Evolutionary conservation across 2,797 vertebrate species (phyloP).

Genomic region (Protosalanx chinensis): DNA sequence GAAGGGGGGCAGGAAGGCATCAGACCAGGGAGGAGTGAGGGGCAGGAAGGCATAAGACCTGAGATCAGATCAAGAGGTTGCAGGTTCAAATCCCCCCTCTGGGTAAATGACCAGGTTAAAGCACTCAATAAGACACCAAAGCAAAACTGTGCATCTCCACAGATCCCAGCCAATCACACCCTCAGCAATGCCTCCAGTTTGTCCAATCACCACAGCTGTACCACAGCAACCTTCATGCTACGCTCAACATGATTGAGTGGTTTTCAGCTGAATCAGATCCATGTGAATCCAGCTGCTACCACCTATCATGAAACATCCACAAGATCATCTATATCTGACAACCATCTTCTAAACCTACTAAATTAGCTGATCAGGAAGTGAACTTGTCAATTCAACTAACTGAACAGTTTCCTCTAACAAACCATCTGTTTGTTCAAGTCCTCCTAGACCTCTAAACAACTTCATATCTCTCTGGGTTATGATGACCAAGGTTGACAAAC

Average conservation of each 20-base stretch:
- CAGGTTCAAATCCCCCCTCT: no score
- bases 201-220: not conserved
- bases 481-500: not conserved
- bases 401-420: not conserved
- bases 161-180: not conserved
- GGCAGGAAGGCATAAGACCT: no score
- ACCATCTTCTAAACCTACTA: not conserved
- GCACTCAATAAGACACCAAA: no score
- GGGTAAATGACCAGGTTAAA: no score
- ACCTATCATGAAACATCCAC: no score
- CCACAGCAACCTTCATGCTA: not conserved
- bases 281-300: not conserved
- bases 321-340: no score
- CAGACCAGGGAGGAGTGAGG: no score
- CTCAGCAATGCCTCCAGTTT: constrained; percentile 13
- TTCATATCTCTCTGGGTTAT: no score
- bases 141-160: no score
- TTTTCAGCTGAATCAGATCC: not conserved
- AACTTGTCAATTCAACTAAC: not conserved
- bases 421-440: not conserved
- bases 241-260: not conserved
- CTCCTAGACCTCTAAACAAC: no score
- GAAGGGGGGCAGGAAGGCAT: no score
- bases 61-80: no score
- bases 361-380: not conserved